phyloP scores from a whole-genome alignment of 2,797 vertebrate genomes.

The Synaphobranchus kaupii region DNA sequence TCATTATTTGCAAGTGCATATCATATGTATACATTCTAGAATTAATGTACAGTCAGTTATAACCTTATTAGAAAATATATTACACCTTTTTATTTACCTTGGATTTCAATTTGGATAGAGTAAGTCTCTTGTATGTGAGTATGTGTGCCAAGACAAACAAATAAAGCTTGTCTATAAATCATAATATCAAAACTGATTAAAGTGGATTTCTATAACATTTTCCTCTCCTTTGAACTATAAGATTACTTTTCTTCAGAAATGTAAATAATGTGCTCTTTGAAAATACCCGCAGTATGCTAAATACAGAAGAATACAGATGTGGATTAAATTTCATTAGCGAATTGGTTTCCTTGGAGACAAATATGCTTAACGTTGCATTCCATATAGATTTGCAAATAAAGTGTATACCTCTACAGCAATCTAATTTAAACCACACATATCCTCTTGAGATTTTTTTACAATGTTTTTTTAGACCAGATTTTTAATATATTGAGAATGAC shows the following conservation, averaged over 20 bases:
- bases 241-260: not conserved
- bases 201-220: conserved; percentile 14
- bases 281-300: conserved; percentile 27
- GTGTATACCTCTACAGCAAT: not conserved
- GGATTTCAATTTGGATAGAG: not conserved
- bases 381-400: not conserved
- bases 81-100: not conserved
- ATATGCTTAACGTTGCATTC: not conserved
- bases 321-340: conserved; percentile 34
- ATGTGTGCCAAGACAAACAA: not conserved
- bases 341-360: conserved; percentile 37
- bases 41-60: no score
- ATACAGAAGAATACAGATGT: conserved; percentile 27
- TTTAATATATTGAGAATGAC: not conserved
- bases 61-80: no score
- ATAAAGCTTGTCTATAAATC: not conserved
- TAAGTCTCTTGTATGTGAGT: not conserved
- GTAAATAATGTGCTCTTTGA: conserved; percentile 19
- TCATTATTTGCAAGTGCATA: no score
- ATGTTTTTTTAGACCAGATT: not conserved
- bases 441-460: not conserved
- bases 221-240: not conserved
- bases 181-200: conserved; percentile 11
- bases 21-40: no score
- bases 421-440: not conserved